Evolutionary conservation across 2,888 invertebrate genomes (phyloP).

Genomic region (Thyatira batis): DNA sequence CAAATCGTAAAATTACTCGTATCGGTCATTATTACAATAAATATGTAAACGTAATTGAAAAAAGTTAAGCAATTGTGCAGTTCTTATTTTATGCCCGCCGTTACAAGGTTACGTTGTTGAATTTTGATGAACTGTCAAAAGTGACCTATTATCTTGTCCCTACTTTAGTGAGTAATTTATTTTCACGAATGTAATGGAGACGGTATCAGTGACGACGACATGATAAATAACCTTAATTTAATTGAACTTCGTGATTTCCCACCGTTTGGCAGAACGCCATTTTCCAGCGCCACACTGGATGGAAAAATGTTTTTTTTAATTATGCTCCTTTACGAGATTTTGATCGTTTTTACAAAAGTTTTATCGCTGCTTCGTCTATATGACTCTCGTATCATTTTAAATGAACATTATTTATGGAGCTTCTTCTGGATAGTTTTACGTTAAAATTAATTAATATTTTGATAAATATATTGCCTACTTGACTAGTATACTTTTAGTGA

Average conservation of each 20-base stretch:
- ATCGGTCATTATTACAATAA: too few species aligned
- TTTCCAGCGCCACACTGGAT: neutral
- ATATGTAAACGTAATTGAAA: too few species aligned
- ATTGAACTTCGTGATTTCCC: slow-evolving; percentile 17
- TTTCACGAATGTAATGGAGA: slow-evolving; percentile 1
- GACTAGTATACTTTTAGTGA: too few species aligned
- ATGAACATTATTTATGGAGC: neutral
- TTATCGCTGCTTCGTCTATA: neutral
- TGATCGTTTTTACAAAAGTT: neutral
- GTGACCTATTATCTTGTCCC: too few species aligned
- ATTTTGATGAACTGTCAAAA: too few species aligned
- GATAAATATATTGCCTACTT: too few species aligned
- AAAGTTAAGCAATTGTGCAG: too few species aligned
- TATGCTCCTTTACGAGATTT: neutral
- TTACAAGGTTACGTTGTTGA: too few species aligned
- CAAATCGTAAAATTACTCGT: too few species aligned
- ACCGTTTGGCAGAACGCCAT: slow-evolving; percentile 23
- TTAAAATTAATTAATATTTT: too few species aligned
- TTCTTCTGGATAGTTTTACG: neutral
- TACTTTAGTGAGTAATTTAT: slow-evolving; percentile 1
- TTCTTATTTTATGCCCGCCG: too few species aligned
- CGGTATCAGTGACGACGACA: slow-evolving; percentile 10
- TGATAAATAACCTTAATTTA: slow-evolving; percentile 21
- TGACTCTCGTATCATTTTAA: neutral
- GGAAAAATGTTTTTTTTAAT: neutral